These are phyloP conservation scores for Oceanites oceanicus DNA, from an alignment of 2,113 vertebrate species.

Conservation along the genomic window DNA sequence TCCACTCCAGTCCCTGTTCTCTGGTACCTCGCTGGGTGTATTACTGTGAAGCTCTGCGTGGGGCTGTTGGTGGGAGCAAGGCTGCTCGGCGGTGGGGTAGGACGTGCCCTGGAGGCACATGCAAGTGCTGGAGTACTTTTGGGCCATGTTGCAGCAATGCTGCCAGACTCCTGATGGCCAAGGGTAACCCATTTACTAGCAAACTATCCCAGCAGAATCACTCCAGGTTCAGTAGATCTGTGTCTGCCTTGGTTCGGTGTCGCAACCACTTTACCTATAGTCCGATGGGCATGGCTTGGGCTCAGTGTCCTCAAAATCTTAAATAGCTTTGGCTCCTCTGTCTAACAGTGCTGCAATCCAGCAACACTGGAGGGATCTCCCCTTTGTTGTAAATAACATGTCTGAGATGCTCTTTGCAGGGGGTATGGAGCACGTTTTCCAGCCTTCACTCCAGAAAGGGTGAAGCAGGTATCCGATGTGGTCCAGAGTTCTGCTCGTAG, in stretches of 20 bases:
- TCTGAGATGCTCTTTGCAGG: not conserved
- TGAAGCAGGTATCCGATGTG: not conserved
- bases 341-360: not conserved
- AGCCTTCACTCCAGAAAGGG: not conserved
- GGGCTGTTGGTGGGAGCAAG: not conserved
- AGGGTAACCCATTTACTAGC: not conserved
- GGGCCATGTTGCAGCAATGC: not conserved
- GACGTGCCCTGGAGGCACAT: accelerated
- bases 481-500: not conserved
- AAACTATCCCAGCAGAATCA: not conserved
- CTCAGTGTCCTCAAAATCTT: not conserved
- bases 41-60: accelerated
- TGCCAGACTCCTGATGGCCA: not conserved
- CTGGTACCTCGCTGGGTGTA: not conserved
- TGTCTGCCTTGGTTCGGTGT: accelerated
- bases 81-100: not conserved
- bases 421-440: not conserved
- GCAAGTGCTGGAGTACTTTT: not conserved
- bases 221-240: not conserved
- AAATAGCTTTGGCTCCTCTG: not conserved
- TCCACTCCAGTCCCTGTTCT: not conserved
- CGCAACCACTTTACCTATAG: not conserved
- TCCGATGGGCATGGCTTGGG: not conserved
- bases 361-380: not conserved
- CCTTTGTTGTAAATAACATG: accelerated